phyloP scores from a whole-genome alignment of 2,888 invertebrate species.

The Aethes cnicana region DNA sequence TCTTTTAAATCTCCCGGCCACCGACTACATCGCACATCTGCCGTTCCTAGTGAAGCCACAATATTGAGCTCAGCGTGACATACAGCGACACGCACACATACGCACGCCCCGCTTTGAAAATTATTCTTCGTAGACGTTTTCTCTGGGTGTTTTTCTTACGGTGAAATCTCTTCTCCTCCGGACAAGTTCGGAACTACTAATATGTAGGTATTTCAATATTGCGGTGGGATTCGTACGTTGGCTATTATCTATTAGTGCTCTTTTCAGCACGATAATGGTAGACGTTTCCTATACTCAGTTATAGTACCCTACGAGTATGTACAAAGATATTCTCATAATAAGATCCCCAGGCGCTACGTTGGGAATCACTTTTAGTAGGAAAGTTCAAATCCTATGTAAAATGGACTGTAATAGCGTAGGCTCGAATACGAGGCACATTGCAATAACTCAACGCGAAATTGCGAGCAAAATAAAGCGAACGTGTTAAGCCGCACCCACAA shows the following conservation, averaged over 20 bases:
- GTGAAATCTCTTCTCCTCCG: slow-evolving; percentile 15
- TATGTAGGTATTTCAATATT: slow-evolving; percentile 20
- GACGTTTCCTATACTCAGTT: background rate
- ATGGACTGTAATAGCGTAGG: background rate
- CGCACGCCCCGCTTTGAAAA: slow-evolving; percentile 13
- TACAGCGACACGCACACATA: slow-evolving; percentile 14
- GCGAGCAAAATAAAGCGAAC: background rate
- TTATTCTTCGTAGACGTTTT: slow-evolving; percentile 12
- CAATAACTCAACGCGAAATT: background rate
- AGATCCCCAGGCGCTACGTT: background rate
- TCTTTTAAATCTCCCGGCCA: slow-evolving; percentile 12
- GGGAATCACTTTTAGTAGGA: slow-evolving; percentile 1
- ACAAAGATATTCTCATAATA: background rate
- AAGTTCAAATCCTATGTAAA: slow-evolving; percentile 11
- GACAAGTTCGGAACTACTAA: slow-evolving; percentile 17
- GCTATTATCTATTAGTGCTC: slow-evolving; percentile 7
- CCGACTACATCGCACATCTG: slow-evolving; percentile 11
- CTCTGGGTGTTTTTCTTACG: slow-evolving; percentile 15
- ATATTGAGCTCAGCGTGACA: slow-evolving; percentile 18
- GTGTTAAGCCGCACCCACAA: background rate
- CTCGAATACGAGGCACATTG: background rate
- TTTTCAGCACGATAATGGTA: background rate
- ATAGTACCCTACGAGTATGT: too few species aligned
- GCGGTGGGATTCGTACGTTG: slow-evolving; percentile 9
- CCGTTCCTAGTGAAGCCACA: slow-evolving; percentile 17